phyloP scores from a whole-genome alignment of 2,888 invertebrate genomes.

The Ennomos fuscantarius region DNA sequence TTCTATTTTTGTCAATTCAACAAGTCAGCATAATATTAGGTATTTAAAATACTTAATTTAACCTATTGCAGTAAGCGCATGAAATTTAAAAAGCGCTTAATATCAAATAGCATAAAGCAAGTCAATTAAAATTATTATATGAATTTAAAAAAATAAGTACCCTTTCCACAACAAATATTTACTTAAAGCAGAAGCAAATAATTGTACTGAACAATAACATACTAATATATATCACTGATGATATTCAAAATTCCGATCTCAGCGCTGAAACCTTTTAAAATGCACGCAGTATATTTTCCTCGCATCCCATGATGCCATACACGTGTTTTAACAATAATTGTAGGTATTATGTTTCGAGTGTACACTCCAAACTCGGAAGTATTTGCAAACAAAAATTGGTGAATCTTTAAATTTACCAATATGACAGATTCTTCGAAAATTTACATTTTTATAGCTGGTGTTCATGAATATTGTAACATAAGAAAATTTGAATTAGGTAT shows the following conservation, averaged over 20 bases:
- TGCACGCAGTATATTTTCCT: constrained; percentile 2
- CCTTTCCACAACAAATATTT: not conserved
- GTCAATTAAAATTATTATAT: no score
- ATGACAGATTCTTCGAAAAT: not conserved
- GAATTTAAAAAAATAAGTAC: no score
- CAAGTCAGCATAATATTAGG: no score
- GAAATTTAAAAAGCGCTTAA: no score
- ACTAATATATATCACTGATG: not conserved
- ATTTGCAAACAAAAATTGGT: constrained; percentile 1
- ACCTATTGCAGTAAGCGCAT: no score
- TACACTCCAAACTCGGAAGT: constrained; percentile 2
- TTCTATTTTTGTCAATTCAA: no score
- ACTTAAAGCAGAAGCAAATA: not conserved
- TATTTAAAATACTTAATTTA: no score
- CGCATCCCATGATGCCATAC: not conserved
- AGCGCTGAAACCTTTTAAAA: not conserved
- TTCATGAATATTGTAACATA: constrained; percentile 10
- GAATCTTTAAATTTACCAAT: not conserved
- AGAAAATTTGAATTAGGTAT: no score
- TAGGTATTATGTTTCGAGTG: constrained; percentile 6
- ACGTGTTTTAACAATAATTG: constrained; percentile 2
- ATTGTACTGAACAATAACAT: not conserved
- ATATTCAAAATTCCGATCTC: not conserved
- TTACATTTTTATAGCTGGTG: not conserved
- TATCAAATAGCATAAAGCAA: no score